phyloP scores from a whole-genome alignment of 2,113 vertebrate species.

The Archilochus colubris region DNA sequence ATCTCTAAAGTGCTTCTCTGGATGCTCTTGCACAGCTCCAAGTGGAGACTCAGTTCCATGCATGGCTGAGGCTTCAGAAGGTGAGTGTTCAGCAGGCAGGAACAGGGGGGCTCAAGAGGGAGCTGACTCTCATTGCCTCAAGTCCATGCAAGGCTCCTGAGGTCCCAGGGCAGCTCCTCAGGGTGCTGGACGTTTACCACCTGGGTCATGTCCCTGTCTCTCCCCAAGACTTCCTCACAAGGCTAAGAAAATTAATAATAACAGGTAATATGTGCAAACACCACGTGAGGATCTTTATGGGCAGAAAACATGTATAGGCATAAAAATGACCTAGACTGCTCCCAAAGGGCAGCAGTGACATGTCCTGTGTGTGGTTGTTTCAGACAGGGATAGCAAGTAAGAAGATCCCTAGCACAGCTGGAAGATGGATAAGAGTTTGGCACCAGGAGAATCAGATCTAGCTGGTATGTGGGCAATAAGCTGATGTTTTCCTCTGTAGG shows the following conservation, averaged over 20 bases:
- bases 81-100: neutral
- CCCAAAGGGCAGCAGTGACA: neutral
- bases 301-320: neutral
- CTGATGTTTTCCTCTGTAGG: neutral
- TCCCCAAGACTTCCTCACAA: neutral
- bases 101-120: neutral
- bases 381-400: neutral
- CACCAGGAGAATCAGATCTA: neutral
- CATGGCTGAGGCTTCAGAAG: neutral
- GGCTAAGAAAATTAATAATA: neutral
- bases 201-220: neutral
- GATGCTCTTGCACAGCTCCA: neutral
- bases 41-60: neutral
- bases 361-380: neutral
- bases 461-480: neutral
- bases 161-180: neutral
- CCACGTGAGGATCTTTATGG: neutral
- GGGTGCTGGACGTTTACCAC: neutral
- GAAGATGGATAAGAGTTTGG: neutral
- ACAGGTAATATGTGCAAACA: neutral
- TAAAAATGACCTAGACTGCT: neutral
- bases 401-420: neutral
- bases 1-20: neutral
- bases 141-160: accelerated
- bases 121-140: neutral